Base-by-base conservation (phyloP, 2,113 vertebrate genomes). In the Heloderma charlesbogerti region DNA sequence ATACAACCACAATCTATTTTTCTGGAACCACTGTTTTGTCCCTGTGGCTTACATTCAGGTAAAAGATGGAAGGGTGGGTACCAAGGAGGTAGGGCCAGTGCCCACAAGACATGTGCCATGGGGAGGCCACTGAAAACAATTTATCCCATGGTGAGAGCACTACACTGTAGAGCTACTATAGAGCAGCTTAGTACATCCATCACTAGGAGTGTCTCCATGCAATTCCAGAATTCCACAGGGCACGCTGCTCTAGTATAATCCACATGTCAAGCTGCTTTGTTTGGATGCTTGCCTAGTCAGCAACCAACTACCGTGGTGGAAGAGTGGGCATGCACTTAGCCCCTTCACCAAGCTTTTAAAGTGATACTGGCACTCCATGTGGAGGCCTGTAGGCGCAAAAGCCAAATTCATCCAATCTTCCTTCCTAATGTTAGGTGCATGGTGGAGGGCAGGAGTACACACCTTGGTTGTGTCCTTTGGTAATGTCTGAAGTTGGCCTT, bases 1-100 rank as follows among this genome's bases (percentile, higher is more conserved):
- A 0, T 0, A 0, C 5, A 83, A 3, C 51, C 60, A 0, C 4
- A 69, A 1, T 43, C 48, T 34, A 66, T 37, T 66, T 37, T 1
- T 0, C 40, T 29, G 18, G n/a, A 83, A 91, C 27, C 40, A 80
- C 29, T 0, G 0, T 71, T 71, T 29, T 7, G 27, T 48, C 10
- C 34, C 48, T 40, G 48, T 81, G 6, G 29, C 10, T 71, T 20
- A 51, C 29, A 60, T 12, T 8, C 1, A 57, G 25, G 34, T 31
- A n/a, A 81, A 71, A 40, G 13, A 57, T 10, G 4, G 4, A 48
- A 15, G 18, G 6, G 10, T 27, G 54, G 45, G 25, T 15, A 37
- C 54, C 43, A 78, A n/a, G 20, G 31, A n/a, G 48, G 18, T 37
- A 78, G 25, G 37, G 22, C 12, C 57, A 71, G 29, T 22, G 43